Conservation (phyloP, 2,797 vertebrate species). For the Meda fulgida region DNA sequence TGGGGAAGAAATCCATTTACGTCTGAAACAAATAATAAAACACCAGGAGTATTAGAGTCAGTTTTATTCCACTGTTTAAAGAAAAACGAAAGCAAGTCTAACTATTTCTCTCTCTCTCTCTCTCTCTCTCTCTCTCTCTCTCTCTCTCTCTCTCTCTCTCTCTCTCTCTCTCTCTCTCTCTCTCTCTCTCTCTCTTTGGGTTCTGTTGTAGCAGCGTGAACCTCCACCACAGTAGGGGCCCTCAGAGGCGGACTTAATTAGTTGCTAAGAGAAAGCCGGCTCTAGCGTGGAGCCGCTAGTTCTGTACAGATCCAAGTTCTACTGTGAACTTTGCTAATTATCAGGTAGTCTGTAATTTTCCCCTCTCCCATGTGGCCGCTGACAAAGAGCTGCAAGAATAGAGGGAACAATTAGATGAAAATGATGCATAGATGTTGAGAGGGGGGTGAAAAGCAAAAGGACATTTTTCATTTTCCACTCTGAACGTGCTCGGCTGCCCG, state of each 20-base stretch:
- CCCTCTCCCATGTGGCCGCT: constrained; percentile 75
- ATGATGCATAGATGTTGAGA: constrained; percentile 66
- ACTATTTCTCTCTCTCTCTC: constrained; percentile 48
- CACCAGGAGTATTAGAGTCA: constrained; percentile 77
- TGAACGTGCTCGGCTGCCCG: constrained; percentile 22
- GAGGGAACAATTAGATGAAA: constrained; percentile 70
- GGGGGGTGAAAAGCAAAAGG: constrained; percentile 42
- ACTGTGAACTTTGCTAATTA: constrained; percentile 87
- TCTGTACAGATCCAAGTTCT: constrained; percentile 77
- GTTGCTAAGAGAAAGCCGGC: constrained; percentile 84
- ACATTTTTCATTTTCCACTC: constrained; percentile 48
- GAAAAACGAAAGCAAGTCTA: constrained; percentile 25
- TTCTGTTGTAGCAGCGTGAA: constrained; percentile 83
- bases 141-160: constrained; percentile 41
- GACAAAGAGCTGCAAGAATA: constrained; percentile 71
- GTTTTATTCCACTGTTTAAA: constrained; percentile 76
- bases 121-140: constrained; percentile 40
- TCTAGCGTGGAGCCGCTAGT: constrained; percentile 74
- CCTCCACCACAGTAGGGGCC: constrained; percentile 75
- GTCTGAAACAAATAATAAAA: constrained; percentile 82
- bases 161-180: constrained; percentile 55
- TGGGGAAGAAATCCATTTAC: constrained; percentile 73
- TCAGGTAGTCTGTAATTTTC: constrained; percentile 85
- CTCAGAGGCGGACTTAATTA: constrained; percentile 86
- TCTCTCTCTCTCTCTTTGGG: constrained; percentile 63